phyloP scores from a whole-genome alignment of 1,140 invertebrate genomes.

The Hycleus phaleratus region DNA sequence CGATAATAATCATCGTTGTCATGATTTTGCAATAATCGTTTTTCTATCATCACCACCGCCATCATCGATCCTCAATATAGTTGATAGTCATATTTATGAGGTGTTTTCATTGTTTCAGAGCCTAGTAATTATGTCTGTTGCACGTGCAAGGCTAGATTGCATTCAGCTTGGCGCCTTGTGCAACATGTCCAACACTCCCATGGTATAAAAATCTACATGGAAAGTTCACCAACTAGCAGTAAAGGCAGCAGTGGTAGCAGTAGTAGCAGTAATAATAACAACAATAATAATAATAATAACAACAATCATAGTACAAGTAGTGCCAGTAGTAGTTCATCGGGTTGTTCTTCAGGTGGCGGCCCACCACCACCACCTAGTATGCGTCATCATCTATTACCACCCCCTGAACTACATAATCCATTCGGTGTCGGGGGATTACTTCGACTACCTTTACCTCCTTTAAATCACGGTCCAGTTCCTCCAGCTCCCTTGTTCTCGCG shows the following conservation, averaged over 20 bases:
- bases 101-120: conserved; percentile 65
- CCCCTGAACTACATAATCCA: conserved; percentile 58
- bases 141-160: conserved; percentile 82
- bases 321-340: conserved; percentile 49
- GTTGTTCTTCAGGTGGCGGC: conserved; percentile 49
- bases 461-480: conserved; percentile 54
- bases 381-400: conserved; percentile 55
- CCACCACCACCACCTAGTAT: conserved; percentile 53
- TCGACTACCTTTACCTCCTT: conserved; percentile 55
- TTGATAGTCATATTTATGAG: no score
- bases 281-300: conserved; percentile 24
- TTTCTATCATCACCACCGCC: no score
- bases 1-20: no score
- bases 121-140: conserved; percentile 90
- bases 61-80: no score
- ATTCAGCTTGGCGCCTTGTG: conserved; percentile 88
- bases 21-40: no score
- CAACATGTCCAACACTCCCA: conserved; percentile 92
- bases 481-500: conserved; percentile 60
- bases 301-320: conserved; percentile 47
- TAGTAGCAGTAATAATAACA: no score
- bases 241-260: conserved; percentile 33
- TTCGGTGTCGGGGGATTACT: conserved; percentile 59
- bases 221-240: conserved; percentile 47
- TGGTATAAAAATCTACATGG: conserved; percentile 87